Evolutionary conservation across 92 coral and sea anemone species (phyloP).

Genomic region (Parazoanthus atlanticus): DNA sequence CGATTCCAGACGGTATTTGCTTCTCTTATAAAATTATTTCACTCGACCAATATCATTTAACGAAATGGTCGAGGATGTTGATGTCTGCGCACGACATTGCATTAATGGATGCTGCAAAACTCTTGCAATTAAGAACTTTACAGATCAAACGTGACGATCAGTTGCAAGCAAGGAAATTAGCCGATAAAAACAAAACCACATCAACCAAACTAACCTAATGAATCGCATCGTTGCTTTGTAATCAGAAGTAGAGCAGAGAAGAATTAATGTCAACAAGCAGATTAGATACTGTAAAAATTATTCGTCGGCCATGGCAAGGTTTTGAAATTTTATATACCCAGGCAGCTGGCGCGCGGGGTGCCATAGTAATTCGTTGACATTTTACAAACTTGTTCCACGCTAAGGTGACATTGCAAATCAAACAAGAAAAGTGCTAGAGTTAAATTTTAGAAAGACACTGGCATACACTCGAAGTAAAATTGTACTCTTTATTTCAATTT

Average conservation of each 20-base stretch:
- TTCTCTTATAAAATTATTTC: no score
- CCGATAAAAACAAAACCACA: background rate
- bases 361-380: background rate
- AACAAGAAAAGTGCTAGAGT: background rate
- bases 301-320: background rate
- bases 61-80: background rate
- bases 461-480: background rate
- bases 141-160: background rate
- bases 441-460: background rate
- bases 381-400: background rate
- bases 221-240: background rate
- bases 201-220: background rate
- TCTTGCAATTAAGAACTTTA: background rate
- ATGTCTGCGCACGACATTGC: background rate
- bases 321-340: background rate
- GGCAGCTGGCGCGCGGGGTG: constrained; percentile 33
- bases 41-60: background rate
- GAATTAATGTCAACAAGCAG: constrained; percentile 16
- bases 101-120: background rate
- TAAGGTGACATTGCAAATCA: background rate
- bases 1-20: background rate
- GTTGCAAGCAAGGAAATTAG: background rate
- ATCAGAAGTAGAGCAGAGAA: constrained; percentile 20
- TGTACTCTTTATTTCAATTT: background rate
- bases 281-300: background rate